These are phyloP conservation scores for Gonioctena quinquepunctata DNA, from an alignment of 1,140 invertebrate species.

Conservation along the genomic window DNA sequence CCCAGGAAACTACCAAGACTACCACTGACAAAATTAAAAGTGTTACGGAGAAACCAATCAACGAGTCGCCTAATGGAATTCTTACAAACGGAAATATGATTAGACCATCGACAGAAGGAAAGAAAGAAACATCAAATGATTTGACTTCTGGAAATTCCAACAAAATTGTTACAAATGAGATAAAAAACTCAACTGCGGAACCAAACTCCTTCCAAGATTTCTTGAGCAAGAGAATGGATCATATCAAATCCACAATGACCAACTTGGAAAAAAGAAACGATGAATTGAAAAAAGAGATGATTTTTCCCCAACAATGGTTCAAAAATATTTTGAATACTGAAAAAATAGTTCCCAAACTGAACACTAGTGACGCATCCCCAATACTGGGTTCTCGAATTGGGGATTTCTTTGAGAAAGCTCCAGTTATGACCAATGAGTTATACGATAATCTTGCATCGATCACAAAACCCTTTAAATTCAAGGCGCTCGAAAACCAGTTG, in stretches of 20 bases:
- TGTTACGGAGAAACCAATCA: not conserved
- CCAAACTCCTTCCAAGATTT: slow-evolving; percentile 1
- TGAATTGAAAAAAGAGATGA: not conserved
- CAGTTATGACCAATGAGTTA: not conserved
- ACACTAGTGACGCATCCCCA: not conserved
- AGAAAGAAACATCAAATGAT: not conserved
- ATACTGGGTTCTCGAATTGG: not conserved
- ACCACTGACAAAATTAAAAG: too few relatives aligned
- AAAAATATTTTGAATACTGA: not conserved
- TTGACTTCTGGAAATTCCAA: not conserved
- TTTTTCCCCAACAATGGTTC: not conserved
- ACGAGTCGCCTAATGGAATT: not conserved
- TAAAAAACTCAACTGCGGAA: not conserved
- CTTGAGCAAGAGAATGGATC: not conserved
- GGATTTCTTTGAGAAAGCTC: not conserved
- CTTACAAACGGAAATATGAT: not conserved
- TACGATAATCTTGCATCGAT: not conserved
- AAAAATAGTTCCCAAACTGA: not conserved
- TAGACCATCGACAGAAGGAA: too few relatives aligned
- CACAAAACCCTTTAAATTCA: slow-evolving; percentile 6
- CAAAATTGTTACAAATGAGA: not conserved
- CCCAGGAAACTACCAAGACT: not conserved
- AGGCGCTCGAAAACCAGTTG: slow-evolving; percentile 23
- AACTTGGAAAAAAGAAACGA: not conserved
- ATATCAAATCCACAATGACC: not conserved